Evolutionary conservation across 64 coral and sea anemone species (phyloP).

Genomic region (Porites australiensis): DNA sequence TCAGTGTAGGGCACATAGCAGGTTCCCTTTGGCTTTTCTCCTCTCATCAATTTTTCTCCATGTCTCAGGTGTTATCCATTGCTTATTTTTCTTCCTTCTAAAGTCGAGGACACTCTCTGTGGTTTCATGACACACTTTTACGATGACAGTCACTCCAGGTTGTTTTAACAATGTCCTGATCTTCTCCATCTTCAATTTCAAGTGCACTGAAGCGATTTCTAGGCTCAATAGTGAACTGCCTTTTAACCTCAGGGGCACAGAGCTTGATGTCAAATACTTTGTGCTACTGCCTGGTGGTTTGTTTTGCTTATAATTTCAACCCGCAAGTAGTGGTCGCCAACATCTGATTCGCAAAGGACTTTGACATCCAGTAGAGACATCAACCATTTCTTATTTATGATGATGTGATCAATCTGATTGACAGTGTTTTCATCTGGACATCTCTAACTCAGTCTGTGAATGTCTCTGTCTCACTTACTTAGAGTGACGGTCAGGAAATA

Average conservation of each 20-base stretch:
- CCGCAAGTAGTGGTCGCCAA: background rate
- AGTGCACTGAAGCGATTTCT: background rate
- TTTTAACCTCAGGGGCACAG: background rate
- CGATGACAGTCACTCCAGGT: background rate
- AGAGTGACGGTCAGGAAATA: too few relatives aligned
- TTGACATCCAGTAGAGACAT: background rate
- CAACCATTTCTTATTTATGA: background rate
- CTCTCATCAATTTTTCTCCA: slow-evolving; percentile 9
- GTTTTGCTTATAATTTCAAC: too few relatives aligned
- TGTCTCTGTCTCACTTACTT: background rate
- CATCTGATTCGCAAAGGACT: background rate
- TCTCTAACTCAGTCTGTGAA: slow-evolving; percentile 10
- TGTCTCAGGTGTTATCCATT: background rate
- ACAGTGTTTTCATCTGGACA: slow-evolving; percentile 1
- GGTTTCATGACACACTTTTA: background rate
- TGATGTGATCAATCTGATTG: slow-evolving; percentile 19
- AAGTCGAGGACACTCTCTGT: background rate
- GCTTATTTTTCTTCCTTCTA: slow-evolving; percentile 4
- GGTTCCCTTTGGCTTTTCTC: background rate
- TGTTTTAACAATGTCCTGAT: background rate
- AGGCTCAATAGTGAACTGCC: background rate
- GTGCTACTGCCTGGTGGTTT: background rate
- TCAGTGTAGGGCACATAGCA: background rate
- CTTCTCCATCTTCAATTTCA: background rate
- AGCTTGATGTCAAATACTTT: background rate